A percentile compares a stretch with the other conserved stretches of the same genome.
Evolutionary conservation across 2,888 invertebrate genomes (phyloP).

Genomic region (Dicycla oo): DNA sequence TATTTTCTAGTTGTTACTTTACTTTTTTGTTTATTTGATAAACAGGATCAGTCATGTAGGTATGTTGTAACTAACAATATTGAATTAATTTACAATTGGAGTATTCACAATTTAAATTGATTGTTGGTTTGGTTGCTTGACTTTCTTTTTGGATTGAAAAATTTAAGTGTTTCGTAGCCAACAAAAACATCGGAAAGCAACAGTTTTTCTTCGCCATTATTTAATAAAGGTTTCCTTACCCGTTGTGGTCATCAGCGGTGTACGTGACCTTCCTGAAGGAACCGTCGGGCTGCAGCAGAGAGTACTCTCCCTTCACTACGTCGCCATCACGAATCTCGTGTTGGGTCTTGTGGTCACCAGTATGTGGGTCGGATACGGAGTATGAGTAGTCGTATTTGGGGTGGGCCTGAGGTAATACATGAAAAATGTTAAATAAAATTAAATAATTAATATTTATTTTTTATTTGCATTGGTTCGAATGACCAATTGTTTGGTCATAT

Average conservation of each 20-base stretch:
- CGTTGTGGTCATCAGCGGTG: constrained; percentile 88
- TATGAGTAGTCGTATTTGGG: constrained; percentile 89
- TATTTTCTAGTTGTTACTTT: neutral
- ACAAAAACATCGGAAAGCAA: constrained; percentile 2
- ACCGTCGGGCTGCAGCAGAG: constrained; percentile 87
- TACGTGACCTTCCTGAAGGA: constrained; percentile 89
- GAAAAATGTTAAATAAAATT: too few relatives aligned
- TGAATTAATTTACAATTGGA: neutral
- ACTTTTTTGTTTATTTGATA: neutral
- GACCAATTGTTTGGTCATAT: too few relatives aligned
- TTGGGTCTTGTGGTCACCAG: constrained; percentile 89
- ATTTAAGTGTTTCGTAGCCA: too few relatives aligned
- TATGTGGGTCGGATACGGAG: constrained; percentile 88
- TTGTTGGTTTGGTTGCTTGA: neutral
- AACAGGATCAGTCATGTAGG: neutral
- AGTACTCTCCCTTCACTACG: constrained; percentile 88
- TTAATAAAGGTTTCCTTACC: constrained; percentile 75
- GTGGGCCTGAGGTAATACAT: constrained; percentile 78
- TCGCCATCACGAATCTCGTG: constrained; percentile 87
- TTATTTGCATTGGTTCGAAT: too few relatives aligned
- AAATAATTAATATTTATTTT: too few relatives aligned
- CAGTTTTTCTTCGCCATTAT: too few relatives aligned
- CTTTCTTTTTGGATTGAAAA: neutral
- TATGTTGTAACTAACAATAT: neutral
- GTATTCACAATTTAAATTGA: too few relatives aligned